These are phyloP conservation scores for Seira sanloemensis DNA, from an alignment of 2,888 invertebrate genomes.

Conservation along the genomic window DNA sequence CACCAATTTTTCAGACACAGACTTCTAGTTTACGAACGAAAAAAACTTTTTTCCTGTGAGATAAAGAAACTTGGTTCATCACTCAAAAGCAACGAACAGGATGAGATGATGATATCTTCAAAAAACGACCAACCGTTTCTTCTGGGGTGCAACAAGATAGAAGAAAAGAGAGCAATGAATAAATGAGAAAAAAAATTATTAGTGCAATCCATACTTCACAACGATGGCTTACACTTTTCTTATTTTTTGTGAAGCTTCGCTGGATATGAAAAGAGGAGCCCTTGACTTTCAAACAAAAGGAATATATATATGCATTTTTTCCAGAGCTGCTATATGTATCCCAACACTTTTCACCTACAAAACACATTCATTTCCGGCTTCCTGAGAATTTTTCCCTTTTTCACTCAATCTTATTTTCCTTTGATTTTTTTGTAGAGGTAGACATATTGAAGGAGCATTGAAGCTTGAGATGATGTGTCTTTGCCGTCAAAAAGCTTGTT, in stretches of 20 bases:
- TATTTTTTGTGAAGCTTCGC: background rate
- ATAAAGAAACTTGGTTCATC: background rate
- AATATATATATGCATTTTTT: background rate
- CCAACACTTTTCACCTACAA: constrained; percentile 2
- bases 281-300: background rate
- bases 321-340: too few species aligned
- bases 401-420: background rate
- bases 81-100: background rate
- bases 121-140: background rate
- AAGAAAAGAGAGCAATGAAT: background rate
- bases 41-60: background rate
- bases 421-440: background rate
- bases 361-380: constrained; percentile 10
- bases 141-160: background rate
- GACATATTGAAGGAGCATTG: constrained; percentile 55
- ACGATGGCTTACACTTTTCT: too few species aligned
- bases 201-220: background rate
- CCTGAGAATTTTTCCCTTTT: background rate
- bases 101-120: background rate
- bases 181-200: constrained; percentile 11
- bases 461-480: constrained; percentile 54
- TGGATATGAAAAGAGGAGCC: too few species aligned
- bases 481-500: constrained; percentile 12
- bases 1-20: too few species aligned
- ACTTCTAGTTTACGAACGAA: background rate